Evolutionary conservation across 2,113 vertebrate species (phyloP).

Genomic region (Rhinolophus sinicus): DNA sequence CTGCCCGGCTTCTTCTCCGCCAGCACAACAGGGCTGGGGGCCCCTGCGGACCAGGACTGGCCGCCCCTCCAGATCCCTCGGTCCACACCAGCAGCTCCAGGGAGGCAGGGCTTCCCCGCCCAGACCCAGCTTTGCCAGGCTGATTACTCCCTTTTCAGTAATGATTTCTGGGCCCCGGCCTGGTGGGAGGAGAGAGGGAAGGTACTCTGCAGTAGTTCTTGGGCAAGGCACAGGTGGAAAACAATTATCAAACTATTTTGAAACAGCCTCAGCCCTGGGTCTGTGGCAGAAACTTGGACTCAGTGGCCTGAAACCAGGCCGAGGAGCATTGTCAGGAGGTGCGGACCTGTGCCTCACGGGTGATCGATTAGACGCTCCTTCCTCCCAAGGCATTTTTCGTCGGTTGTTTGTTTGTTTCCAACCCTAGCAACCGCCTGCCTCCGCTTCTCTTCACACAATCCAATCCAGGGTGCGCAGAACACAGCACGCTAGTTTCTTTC

Average conservation of each 20-base stretch:
- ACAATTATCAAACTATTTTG: conserved; percentile 55
- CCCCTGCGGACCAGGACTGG: not conserved
- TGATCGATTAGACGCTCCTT: not conserved
- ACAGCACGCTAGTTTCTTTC: not conserved
- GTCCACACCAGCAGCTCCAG: rapidly evolving
- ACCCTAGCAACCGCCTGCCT: conserved; percentile 14
- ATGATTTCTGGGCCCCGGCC: not conserved
- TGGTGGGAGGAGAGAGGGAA: not conserved
- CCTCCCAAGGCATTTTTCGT: not conserved
- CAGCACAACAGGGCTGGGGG: rapidly evolving
- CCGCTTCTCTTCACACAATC: not conserved
- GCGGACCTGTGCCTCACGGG: not conserved
- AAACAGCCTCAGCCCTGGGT: not conserved
- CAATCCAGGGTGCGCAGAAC: not conserved
- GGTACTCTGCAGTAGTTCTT: not conserved
- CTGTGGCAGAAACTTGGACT: conserved; percentile 76
- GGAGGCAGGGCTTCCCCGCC: not conserved
- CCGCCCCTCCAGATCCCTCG: not conserved
- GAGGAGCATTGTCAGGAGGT: not conserved
- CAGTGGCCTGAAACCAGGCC: conserved; percentile 57
- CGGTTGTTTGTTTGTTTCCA: conserved; percentile 41
- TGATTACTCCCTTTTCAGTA: not conserved
- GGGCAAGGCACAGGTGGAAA: conserved; percentile 41
- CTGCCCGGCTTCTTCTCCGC: rapidly evolving
- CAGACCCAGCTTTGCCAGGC: not conserved